phyloP scores from a whole-genome alignment of 1,140 invertebrate genomes.

The Chlorops oryzae region DNA sequence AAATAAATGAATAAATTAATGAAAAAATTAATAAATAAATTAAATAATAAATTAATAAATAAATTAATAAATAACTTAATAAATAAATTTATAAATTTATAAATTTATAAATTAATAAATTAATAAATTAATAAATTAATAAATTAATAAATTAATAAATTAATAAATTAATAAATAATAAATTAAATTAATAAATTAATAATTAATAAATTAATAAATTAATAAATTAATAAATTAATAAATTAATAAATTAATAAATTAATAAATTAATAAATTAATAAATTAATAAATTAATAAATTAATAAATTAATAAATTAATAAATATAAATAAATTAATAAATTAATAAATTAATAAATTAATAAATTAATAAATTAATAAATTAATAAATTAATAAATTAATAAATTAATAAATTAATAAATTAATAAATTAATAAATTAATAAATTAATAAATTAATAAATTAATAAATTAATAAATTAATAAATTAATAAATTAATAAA shows the following conservation, averaged over 20 bases:
- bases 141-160: not conserved
- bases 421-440: too few species aligned
- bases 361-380: not conserved
- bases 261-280: not conserved
- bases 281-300: not conserved
- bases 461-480: too few species aligned
- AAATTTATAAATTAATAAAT: not conserved
- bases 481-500: too few species aligned
- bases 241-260: too few species aligned
- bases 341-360: not conserved
- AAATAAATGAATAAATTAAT: not conserved
- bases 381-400: too few species aligned
- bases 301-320: not conserved
- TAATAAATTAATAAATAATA: not conserved
- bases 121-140: not conserved
- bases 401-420: too few species aligned
- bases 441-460: too few species aligned
- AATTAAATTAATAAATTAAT: constrained; percentile 8
- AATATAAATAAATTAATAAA: constrained; percentile 1
- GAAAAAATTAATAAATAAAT: not conserved
- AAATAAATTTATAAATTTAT: not conserved
- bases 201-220: constrained; percentile 1
- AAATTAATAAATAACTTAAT: not conserved
- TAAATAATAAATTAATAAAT: not conserved
- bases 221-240: too few species aligned